These are phyloP conservation scores for Pycnomerus fuliginosus DNA, from an alignment of 2,888 invertebrate genomes.

Conservation along the genomic window DNA sequence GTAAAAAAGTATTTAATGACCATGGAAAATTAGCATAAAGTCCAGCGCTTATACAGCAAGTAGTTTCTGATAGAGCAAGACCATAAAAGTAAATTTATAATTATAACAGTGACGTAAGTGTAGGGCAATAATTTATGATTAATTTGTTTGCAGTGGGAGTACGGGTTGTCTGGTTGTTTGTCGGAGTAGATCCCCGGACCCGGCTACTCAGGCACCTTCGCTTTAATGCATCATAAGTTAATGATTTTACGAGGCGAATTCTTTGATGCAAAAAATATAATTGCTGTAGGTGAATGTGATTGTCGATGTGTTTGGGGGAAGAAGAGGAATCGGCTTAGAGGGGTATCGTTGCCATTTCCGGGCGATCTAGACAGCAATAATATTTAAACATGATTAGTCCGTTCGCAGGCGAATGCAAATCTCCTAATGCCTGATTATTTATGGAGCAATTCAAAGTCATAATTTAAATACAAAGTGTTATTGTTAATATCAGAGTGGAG, in stretches of 20 bases:
- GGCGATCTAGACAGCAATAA: constrained; percentile 30
- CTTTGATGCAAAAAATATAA: constrained; percentile 39
- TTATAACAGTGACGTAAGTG: constrained; percentile 43
- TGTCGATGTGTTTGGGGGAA: no score
- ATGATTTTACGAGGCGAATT: constrained; percentile 42
- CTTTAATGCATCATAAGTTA: constrained; percentile 42
- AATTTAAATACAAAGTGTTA: constrained; percentile 56
- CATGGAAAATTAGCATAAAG: constrained; percentile 41
- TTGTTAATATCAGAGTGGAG: constrained; percentile 54
- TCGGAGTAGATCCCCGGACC: constrained; percentile 16
- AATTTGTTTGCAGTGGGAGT: constrained; percentile 40
- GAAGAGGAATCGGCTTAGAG: no score
- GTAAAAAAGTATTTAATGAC: no score
- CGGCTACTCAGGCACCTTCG: constrained; percentile 33
- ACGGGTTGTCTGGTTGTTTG: constrained; percentile 23
- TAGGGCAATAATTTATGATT: constrained; percentile 43
- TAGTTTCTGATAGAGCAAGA: constrained; percentile 40
- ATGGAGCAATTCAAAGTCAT: constrained; percentile 55
- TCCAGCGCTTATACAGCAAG: constrained; percentile 26
- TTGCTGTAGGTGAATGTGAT: no score
- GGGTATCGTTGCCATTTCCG: no score
- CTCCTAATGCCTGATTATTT: constrained; percentile 54
- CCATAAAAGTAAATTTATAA: constrained; percentile 45
- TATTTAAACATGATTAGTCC: constrained; percentile 51
- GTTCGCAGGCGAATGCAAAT: constrained; percentile 48